Evolutionary conservation across 2,888 invertebrate species (phyloP), one percentile per base, ranked within the genome.

Genomic region (Helleia helle): DNA sequence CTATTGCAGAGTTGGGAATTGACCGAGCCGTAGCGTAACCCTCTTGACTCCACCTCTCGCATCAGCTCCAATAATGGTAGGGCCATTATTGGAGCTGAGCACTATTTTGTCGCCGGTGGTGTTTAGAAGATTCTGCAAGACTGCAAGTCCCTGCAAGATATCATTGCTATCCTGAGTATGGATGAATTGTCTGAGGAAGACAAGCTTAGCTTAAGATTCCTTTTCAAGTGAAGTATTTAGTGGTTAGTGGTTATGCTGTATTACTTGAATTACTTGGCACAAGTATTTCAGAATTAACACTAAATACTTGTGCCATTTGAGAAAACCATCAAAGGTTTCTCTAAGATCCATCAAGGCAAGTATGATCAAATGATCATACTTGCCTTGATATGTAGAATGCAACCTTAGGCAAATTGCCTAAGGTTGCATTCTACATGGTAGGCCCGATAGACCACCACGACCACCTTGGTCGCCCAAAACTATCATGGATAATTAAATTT

Each of bases 21-120:
- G 97, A 97, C 79, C 96, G 96, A 0, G 96, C 96, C 61, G 96
- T 97, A 50, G 96, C n/a, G n/a, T n/a, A n/a, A 97, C 86, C 96
- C 97, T 7, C 89, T 97, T 27, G 96, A 97, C 74, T 97, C 96
- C 13, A 94, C 95, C 27, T 95, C 95, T 4, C 94, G 96, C 88
- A 95, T 96, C 68, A 93, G 97, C 80, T 95, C 96, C 46, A 93
- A 94, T n/a, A n/a, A n/a, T n/a, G n/a, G n/a, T n/a, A n/a, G n/a
- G n/a, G n/a, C n/a, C 68, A 87, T 96, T 58, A 95, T 97, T 52
- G 97, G 97, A 47, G 79, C 87, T 7, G 94, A 95, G 65, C 96
- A 97, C 75, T 97, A 97, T 85, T 90, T 90, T 56, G 88, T 95
- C 42, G 96, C 96, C 50, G 91, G 96, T 84, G 92, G 92, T 47